phyloP scores from a whole-genome alignment of 2,797 vertebrate species.

The Sebastes matsubarae region DNA sequence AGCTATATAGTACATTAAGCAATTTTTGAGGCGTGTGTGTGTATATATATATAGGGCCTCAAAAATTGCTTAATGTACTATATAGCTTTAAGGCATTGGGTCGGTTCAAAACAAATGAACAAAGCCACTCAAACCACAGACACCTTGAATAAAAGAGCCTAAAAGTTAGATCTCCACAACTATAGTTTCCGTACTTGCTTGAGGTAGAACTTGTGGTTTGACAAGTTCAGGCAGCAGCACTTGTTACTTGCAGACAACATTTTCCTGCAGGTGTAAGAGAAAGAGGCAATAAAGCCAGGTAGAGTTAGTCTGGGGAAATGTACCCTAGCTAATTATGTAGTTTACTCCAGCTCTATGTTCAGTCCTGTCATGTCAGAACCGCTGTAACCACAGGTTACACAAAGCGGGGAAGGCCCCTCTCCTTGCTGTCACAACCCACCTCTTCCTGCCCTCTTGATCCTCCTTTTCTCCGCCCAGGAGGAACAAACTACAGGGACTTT shows the following conservation, averaged over 20 bases:
- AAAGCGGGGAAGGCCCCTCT: constrained; percentile 12
- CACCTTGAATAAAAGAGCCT: not conserved
- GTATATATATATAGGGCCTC: too few relatives aligned
- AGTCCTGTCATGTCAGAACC: constrained; percentile 60
- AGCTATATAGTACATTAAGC: too few relatives aligned
- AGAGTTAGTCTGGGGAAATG: constrained; percentile 63
- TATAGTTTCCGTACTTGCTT: not conserved
- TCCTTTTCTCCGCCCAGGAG: constrained; percentile 4
- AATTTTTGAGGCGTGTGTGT: too few relatives aligned
- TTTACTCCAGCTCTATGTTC: constrained; percentile 46
- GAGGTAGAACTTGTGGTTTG: not conserved
- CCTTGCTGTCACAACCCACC: constrained; percentile 1
- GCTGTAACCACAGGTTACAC: constrained; percentile 61
- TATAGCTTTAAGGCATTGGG: not conserved
- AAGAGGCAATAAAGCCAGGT: constrained; percentile 69
- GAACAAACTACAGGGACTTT: not conserved
- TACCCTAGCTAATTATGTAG: constrained; percentile 67
- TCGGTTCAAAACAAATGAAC: not conserved
- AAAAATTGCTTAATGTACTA: not conserved
- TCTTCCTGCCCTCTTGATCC: constrained; percentile 18
- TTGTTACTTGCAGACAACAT: constrained; percentile 15
- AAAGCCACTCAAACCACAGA: not conserved
- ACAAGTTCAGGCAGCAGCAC: not conserved
- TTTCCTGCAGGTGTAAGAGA: constrained; percentile 32
- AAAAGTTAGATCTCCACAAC: not conserved